Base-by-base conservation (phyloP, 2,797 vertebrate genomes). In the Enteromius argenteus region DNA sequence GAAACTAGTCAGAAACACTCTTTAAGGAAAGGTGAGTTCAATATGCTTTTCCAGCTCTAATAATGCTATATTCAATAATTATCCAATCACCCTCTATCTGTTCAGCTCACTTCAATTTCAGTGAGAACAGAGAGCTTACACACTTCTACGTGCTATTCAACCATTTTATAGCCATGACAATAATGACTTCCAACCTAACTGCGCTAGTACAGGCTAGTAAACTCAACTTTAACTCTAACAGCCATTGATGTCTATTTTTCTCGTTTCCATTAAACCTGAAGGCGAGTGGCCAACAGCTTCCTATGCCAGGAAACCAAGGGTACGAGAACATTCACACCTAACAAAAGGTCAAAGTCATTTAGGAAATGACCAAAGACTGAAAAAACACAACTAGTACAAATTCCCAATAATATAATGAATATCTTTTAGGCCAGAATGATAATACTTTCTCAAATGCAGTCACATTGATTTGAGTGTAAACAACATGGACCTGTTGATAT, bases 311-410 rank as follows among this genome's bases (percentile, higher is more conserved):
- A 86, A 86, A 73, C 32, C 37, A 66, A 60, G 30, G 44, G 62
- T 35, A 42, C 42, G 35, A 64, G 85, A 60, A 75, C 71, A 80
- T 69, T 86, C 77, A 80, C 81, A 75, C 64, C 78, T 80, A 67
- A 76, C 30, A 86, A 32, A 51, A 84, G 81, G 85, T 86, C 79
- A 86, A 86, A 84, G 80, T 84, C 81, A 83, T 84, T 86, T 86
- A 79, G 80, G 81, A 86, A 84, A 62, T 32, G 51, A 56, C 44
- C 42, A 64, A 32, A 51, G 64, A 46, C 15, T n/a, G 58, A 6
- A 17, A 14, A 44, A 19, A 19, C 4, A 39, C 21, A 78, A 17
- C 32, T 11, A 27, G 56, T 62, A 32, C n/a, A 46, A 64, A 74
- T 35, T 30, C 19, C 35, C 17, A 53, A 30, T 32, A n/a, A n/a